Conservation (phyloP, 2,888 invertebrate genomes). For the Himalopsyche anomala region DNA sequence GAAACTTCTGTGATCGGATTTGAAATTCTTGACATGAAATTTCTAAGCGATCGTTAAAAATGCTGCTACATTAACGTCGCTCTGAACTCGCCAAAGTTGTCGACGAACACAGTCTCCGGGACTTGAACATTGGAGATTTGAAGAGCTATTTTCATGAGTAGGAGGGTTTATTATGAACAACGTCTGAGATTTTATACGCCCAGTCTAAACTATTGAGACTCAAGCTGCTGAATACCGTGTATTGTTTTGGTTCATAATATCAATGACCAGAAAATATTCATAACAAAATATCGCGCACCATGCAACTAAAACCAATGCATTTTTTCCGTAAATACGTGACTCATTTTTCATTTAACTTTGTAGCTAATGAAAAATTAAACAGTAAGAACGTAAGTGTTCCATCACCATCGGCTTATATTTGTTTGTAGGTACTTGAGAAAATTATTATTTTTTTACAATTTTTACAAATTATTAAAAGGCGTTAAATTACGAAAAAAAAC, state of each 20-base stretch:
- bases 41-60: constrained; percentile 41
- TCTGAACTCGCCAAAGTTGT: background rate
- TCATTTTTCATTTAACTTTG: too few species aligned
- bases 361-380: too few species aligned
- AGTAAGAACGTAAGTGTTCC: too few species aligned
- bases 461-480: too few species aligned
- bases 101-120: constrained; percentile 20
- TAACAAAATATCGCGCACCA: too few species aligned
- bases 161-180: constrained; percentile 29
- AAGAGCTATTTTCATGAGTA: background rate
- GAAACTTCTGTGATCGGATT: background rate
- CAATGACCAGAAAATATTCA: too few species aligned
- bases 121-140: constrained; percentile 10
- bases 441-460: too few species aligned
- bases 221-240: background rate
- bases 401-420: too few species aligned
- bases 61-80: constrained; percentile 28
- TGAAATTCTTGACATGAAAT: background rate
- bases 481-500: too few species aligned
- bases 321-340: too few species aligned
- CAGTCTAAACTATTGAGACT: background rate
- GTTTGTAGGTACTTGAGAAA: too few species aligned
- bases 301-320: too few species aligned
- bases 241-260: background rate
- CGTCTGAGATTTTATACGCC: background rate